These are phyloP conservation scores for Ptychobarbus kaznakovi DNA, from an alignment of 2,797 vertebrate species.

Conservation along the genomic window DNA sequence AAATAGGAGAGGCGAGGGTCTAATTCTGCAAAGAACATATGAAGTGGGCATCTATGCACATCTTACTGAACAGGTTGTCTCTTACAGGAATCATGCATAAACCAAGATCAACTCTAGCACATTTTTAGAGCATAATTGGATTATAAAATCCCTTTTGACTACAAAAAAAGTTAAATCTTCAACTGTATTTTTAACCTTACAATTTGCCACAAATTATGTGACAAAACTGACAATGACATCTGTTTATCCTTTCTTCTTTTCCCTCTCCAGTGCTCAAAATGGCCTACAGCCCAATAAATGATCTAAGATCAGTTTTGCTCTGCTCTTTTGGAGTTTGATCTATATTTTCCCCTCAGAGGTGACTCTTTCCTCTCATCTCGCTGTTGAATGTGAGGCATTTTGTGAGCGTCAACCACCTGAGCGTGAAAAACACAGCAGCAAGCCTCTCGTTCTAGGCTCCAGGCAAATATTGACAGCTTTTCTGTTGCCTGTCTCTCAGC, in stretches of 20 bases:
- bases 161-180: too few relatives aligned
- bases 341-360: slow-evolving; percentile 63
- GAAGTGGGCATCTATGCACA: slow-evolving; percentile 63
- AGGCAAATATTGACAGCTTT: slow-evolving; percentile 80
- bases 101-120: too few relatives aligned
- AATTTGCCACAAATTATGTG: not conserved
- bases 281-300: slow-evolving; percentile 27
- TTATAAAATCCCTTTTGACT: too few relatives aligned
- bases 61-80: slow-evolving; percentile 30
- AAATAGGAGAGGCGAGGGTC: not conserved
- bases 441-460: slow-evolving; percentile 77
- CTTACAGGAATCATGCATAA: not conserved
- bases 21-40: slow-evolving; percentile 50
- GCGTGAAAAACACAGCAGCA: slow-evolving; percentile 18
- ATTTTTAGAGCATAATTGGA: too few relatives aligned
- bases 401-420: slow-evolving; percentile 62
- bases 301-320: slow-evolving; percentile 37
- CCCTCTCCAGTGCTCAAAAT: slow-evolving; percentile 1
- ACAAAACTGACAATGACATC: not conserved
- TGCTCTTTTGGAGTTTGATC: slow-evolving; percentile 64
- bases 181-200: not conserved
- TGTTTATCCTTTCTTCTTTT: not conserved
- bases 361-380: slow-evolving; percentile 65
- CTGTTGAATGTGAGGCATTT: slow-evolving; percentile 52
- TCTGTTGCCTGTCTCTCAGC: slow-evolving; percentile 66